Conservation (phyloP, 2,113 vertebrate genomes). For the Datnioides undecimradiatus region DNA sequence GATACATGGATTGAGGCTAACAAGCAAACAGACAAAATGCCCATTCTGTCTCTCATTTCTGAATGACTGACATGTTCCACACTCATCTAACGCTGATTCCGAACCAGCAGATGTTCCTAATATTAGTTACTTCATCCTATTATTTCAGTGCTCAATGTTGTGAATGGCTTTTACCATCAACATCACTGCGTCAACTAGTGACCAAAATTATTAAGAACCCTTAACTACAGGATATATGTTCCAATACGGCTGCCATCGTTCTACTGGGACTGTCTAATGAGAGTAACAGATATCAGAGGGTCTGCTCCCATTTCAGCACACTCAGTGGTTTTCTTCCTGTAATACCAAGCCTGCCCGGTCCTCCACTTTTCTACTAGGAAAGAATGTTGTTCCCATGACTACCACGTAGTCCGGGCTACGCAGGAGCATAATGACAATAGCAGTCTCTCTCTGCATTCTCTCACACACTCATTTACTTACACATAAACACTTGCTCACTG, state of each 20-base stretch:
- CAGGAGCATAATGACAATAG: constrained; percentile 59
- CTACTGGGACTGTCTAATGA: constrained; percentile 23
- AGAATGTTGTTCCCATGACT: constrained; percentile 70
- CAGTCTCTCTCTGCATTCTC: constrained; percentile 30
- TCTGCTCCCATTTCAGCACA: constrained; percentile 37
- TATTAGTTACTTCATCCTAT: too few relatives aligned
- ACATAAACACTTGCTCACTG: not conserved
- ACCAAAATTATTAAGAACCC: not conserved
- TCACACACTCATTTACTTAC: not conserved
- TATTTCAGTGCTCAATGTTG: not conserved
- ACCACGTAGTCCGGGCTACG: constrained; percentile 46
- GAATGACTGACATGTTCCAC: not conserved
- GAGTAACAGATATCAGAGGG: constrained; percentile 20
- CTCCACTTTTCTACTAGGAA: constrained; percentile 56
- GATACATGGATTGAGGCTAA: not conserved
- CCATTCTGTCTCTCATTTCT: not conserved
- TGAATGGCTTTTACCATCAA: not conserved
- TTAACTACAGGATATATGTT: not conserved
- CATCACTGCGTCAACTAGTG: not conserved
- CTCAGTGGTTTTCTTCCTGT: constrained; percentile 37
- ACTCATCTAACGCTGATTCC: not conserved
- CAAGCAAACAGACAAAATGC: not conserved
- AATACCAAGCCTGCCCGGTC: constrained; percentile 8
- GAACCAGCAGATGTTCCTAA: not conserved
- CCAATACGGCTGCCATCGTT: not conserved